These are phyloP conservation scores for Enteromius mattozi DNA, from an alignment of 2,797 vertebrate species.

Conservation along the genomic window DNA sequence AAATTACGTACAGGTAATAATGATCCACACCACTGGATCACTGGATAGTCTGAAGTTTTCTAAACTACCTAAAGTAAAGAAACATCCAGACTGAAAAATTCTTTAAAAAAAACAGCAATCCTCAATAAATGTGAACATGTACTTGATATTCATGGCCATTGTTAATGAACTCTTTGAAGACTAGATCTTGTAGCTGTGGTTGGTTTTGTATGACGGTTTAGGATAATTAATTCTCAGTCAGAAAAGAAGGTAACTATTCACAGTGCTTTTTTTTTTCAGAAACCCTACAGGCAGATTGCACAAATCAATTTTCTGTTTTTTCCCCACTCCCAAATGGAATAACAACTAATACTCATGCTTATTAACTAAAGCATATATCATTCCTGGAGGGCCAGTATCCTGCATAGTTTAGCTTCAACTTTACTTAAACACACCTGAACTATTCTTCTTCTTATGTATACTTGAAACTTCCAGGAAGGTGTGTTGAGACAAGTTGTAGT, in stretches of 20 bases:
- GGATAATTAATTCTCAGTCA: background rate
- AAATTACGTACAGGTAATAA: constrained; percentile 40
- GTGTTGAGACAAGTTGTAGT: background rate
- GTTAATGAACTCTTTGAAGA: constrained; percentile 21
- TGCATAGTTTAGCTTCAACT: background rate
- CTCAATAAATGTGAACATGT: background rate
- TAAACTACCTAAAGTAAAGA: background rate
- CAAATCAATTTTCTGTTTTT: constrained; percentile 47
- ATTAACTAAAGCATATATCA: constrained; percentile 59
- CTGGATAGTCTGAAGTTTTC: background rate
- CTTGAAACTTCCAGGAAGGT: background rate
- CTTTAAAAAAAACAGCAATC: constrained; percentile 16
- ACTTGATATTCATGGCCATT: background rate
- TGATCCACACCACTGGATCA: constrained; percentile 8
- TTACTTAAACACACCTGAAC: background rate
- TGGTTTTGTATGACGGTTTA: constrained; percentile 21
- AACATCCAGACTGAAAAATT: background rate
- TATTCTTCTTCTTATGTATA: background rate
- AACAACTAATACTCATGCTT: constrained; percentile 12
- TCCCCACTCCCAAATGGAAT: constrained; percentile 39
- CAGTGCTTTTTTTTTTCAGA: background rate
- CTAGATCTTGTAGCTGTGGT: background rate
- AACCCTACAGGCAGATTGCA: background rate
- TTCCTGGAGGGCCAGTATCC: background rate
- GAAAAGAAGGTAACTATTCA: background rate